These are phyloP conservation scores for Sitta europaea DNA, from an alignment of 2,113 vertebrate species.

Conservation along the genomic window DNA sequence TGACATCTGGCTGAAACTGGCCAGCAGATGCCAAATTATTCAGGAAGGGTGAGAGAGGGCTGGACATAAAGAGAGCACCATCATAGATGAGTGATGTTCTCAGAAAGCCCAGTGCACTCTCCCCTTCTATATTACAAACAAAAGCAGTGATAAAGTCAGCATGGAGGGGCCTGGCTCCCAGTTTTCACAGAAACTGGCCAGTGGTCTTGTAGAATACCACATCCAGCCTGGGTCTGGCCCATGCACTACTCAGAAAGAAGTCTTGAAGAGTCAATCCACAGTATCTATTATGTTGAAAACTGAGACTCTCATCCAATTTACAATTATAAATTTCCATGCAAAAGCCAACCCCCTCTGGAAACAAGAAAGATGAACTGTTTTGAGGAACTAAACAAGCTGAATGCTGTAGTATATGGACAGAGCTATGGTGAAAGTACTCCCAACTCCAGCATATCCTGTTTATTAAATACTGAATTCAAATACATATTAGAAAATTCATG, in stretches of 20 bases:
- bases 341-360: not conserved
- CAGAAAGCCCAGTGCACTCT: not conserved
- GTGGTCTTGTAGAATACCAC: not conserved
- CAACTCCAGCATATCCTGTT: not conserved
- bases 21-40: not conserved
- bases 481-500: not conserved
- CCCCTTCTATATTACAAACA: not conserved
- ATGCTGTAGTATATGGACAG: not conserved
- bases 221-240: not conserved
- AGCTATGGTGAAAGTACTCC: not conserved
- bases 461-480: not conserved
- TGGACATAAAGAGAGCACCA: rapidly evolving
- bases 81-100: not conserved
- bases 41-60: not conserved
- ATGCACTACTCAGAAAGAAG: not conserved
- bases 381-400: not conserved
- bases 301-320: not conserved
- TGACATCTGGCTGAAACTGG: not conserved
- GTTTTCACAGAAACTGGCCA: not conserved
- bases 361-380: not conserved
- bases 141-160: not conserved
- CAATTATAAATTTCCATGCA: not conserved
- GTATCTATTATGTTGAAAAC: not conserved
- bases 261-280: not conserved
- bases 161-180: not conserved